Evolutionary conservation across 2,113 vertebrate genomes (phyloP), one percentile per base, ranked within the genome.

Genomic region (Albula goreensis): DNA sequence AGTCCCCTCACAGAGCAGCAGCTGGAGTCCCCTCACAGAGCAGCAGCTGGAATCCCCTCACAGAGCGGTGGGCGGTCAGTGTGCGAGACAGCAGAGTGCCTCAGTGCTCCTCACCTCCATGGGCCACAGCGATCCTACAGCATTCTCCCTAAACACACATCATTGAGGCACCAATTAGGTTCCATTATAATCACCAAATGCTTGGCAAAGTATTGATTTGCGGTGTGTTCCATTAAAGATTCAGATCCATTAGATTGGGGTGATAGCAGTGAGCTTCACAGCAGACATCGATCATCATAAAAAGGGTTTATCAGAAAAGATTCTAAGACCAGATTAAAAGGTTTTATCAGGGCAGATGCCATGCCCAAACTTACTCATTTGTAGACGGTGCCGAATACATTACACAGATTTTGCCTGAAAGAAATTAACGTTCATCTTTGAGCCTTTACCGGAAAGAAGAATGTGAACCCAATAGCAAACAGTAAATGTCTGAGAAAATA

Each of bases 181-280:
- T 66, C 85, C 87, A 90, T 90, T 91, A 90, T 86, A 88, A 89
- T 85, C 85, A 86, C 78, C 86, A 22, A 86, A 87, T 86, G 88
- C 80, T 81, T 86, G 80, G 66, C 85, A 80, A 89, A 63, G 51
- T 83, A 87, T 88, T 88, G 83, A 87, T 85, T 81, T 88, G 85
- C 7, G 88, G 77, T 87, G 82, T 83, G 78, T 82, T 87, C 87
- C 89, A 88, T 86, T 89, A 88, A 91, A 86, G 79, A 70, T 87
- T 88, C 70, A 53, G 86, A 88, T 83, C 88, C 88, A 83, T 87
- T 83, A 87, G 84, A 85, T 79, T 77, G 49, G 22, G 8, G n/a
- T 31, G 70, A 74, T 9, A n/a, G n/a, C 9, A 31, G 22, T 25
- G 31, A 85, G 57, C 84, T 85, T 80, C 74, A 56, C 52, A 80